Evolutionary conservation across 1,140 invertebrate species (phyloP).

Genomic region (Lepidotrigona ventralis): DNA sequence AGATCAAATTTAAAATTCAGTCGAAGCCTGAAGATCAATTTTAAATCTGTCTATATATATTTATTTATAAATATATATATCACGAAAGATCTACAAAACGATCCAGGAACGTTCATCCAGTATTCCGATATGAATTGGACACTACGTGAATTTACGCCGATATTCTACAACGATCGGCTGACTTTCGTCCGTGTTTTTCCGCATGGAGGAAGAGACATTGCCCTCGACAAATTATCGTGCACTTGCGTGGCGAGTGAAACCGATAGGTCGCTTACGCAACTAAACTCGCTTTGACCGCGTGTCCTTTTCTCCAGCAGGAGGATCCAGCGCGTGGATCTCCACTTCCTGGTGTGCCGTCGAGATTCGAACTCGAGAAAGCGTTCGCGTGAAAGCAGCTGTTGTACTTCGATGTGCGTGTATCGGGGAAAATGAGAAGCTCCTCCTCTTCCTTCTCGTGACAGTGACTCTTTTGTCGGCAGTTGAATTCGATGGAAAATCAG

Average conservation of each 20-base stretch:
- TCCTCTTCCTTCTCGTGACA: background rate
- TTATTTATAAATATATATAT: too few relatives aligned
- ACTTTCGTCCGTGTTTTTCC: constrained; percentile 7
- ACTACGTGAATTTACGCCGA: background rate
- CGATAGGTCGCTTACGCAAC: constrained; percentile 49
- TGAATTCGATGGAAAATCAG: constrained; percentile 10
- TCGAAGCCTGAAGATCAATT: too few relatives aligned
- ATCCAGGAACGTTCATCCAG: too few relatives aligned
- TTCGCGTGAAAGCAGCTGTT: constrained; percentile 13
- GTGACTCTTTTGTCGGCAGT: too few relatives aligned
- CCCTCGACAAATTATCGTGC: constrained; percentile 45
- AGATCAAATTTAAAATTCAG: too few relatives aligned
- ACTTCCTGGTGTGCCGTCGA: background rate
- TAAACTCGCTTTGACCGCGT: background rate
- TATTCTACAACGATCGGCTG: background rate
- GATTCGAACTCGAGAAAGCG: constrained; percentile 29
- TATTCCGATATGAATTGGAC: background rate
- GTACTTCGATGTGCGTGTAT: background rate
- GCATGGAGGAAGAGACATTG: constrained; percentile 34
- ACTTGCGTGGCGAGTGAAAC: constrained; percentile 44
- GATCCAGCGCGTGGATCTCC: background rate
- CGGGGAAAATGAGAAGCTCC: background rate
- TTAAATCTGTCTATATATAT: too few relatives aligned
- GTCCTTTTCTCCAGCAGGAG: constrained; percentile 16
- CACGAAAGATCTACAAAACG: background rate